Percentiles rank a stretch among this genome's conserved stretches.
Conservation (phyloP, 1,140 invertebrate genomes). For the Hydropsyche tenuis region DNA sequence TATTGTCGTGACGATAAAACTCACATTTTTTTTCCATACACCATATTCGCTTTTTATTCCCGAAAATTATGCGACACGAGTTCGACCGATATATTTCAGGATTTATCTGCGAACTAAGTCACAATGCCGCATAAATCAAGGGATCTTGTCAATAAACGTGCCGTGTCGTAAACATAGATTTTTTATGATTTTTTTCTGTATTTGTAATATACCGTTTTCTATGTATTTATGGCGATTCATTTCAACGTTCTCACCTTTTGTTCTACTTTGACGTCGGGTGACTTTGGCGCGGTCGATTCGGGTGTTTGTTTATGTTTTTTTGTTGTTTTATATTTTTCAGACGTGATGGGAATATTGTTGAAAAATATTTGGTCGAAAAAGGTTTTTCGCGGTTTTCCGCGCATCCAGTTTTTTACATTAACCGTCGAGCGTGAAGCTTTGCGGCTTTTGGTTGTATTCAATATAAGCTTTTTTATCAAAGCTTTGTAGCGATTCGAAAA, state of each 20-base stretch:
- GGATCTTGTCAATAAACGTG: slow-evolving; percentile 18
- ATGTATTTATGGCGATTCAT: slow-evolving; percentile 17
- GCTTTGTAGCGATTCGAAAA: too few relatives aligned
- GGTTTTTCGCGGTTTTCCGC: background rate
- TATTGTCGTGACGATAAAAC: too few relatives aligned
- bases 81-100: slow-evolving; percentile 12
- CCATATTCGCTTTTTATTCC: background rate
- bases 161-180: slow-evolving; percentile 10
- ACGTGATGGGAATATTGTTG: background rate
- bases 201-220: too few relatives aligned
- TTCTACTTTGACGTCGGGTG: too few relatives aligned
- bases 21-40: too few relatives aligned
- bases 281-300: too few relatives aligned
- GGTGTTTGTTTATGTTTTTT: too few relatives aligned
- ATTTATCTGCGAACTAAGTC: slow-evolving; percentile 7
- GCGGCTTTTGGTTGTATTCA: background rate
- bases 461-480: too few relatives aligned
- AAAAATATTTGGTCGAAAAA: slow-evolving; percentile 6
- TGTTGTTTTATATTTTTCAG: too few relatives aligned
- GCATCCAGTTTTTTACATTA: background rate
- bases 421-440: background rate
- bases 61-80: slow-evolving; percentile 5
- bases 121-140: slow-evolving; percentile 3
- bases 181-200: background rate
- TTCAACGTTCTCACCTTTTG: slow-evolving; percentile 17